phyloP scores from a whole-genome alignment of 2,113 vertebrate genomes.

The Rhodinocichla rosea region DNA sequence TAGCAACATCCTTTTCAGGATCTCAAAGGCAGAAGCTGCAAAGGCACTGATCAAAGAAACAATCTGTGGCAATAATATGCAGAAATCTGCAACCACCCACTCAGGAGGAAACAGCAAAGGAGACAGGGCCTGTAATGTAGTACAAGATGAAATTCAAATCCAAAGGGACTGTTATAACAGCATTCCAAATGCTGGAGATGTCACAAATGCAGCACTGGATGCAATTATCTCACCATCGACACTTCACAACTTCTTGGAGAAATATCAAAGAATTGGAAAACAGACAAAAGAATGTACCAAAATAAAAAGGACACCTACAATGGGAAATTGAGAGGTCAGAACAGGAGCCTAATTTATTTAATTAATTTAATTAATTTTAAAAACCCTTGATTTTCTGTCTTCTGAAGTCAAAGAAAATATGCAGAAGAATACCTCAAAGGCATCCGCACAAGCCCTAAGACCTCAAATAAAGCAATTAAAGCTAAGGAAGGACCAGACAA shows the following conservation, averaged over 20 bases:
- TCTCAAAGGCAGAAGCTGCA: conserved; percentile 1
- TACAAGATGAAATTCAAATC: background rate
- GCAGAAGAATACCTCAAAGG: conserved; percentile 5
- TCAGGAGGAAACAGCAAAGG: background rate
- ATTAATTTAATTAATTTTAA: background rate
- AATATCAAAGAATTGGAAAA: conserved; percentile 3
- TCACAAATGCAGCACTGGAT: background rate
- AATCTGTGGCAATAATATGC: background rate
- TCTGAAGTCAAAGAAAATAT: conserved; percentile 32
- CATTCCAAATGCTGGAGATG: background rate
- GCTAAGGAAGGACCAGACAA: background rate
- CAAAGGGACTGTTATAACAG: background rate
- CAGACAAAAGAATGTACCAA: background rate
- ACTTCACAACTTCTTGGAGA: background rate
- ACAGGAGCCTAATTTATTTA: background rate
- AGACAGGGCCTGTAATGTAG: background rate
- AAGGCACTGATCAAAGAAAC: background rate
- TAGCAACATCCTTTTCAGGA: background rate
- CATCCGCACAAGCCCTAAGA: background rate
- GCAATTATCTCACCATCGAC: background rate
- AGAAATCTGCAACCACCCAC: background rate
- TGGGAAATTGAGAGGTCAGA: background rate
- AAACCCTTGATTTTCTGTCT: background rate
- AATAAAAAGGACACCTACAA: background rate
- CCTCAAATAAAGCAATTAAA: conserved; percentile 34